These are phyloP conservation scores for Heliornis fulica DNA, from an alignment of 2,113 vertebrate species.

Conservation along the genomic window DNA sequence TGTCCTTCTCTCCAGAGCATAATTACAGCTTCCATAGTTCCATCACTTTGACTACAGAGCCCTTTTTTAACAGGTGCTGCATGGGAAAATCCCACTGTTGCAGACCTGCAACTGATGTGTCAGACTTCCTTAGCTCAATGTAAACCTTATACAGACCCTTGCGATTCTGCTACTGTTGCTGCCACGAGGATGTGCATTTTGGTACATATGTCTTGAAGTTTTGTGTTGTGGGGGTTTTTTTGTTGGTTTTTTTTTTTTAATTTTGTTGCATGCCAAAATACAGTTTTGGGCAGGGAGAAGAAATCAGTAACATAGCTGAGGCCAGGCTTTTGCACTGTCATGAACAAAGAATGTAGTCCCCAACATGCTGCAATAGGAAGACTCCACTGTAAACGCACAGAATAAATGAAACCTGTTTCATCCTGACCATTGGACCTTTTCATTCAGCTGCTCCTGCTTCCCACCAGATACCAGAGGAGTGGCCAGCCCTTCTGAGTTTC, in stretches of 20 bases:
- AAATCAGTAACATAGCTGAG: not conserved
- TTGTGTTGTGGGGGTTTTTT: no score
- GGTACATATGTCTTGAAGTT: not conserved
- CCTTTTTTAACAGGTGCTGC: not conserved
- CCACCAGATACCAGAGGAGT: not conserved
- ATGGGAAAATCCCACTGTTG: not conserved
- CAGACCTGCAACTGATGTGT: not conserved
- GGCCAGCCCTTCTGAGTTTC: not conserved
- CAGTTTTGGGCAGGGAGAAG: not conserved
- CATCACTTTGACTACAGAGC: not conserved
- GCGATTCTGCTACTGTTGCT: not conserved
- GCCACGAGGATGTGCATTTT: not conserved
- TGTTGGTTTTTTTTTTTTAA: not conserved
- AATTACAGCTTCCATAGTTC: not conserved
- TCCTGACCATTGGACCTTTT: not conserved
- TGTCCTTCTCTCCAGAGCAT: not conserved
- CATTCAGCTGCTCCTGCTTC: not conserved
- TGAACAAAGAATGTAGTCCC: not conserved
- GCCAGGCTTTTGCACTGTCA: not conserved
- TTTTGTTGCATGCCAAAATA: not conserved
- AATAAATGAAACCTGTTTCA: not conserved
- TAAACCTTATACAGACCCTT: not conserved
- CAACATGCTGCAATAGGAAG: not conserved
- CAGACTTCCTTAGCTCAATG: not conserved
- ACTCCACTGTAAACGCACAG: not conserved